Conservation (phyloP, 1,140 invertebrate species). For the Odontomachus brunneus region DNA sequence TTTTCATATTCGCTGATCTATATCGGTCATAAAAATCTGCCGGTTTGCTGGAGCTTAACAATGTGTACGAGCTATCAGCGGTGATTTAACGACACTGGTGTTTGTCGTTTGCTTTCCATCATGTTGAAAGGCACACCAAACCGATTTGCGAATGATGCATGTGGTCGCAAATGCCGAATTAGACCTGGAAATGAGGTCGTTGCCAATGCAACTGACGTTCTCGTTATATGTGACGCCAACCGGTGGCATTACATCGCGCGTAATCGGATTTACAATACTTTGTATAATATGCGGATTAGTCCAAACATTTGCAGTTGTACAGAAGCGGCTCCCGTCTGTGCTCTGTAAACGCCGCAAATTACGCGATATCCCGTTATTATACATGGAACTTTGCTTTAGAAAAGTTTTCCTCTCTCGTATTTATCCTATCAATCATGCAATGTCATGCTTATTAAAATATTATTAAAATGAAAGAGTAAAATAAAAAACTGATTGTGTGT, state of each 20-base stretch:
- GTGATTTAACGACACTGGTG: conserved; percentile 53
- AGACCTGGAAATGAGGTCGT: conserved; percentile 60
- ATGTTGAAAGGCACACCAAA: conserved; percentile 44
- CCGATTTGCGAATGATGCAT: conserved; percentile 60
- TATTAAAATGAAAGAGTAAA: no score
- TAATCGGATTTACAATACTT: conserved; percentile 62
- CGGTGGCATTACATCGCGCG: conserved; percentile 52
- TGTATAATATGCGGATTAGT: conserved; percentile 61
- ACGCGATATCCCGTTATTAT: conserved; percentile 41
- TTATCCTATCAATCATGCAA: no score
- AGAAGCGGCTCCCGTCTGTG: neutral
- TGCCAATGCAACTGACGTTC: conserved; percentile 58
- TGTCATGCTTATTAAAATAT: no score
- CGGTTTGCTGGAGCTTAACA: neutral
- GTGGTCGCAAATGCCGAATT: conserved; percentile 57
- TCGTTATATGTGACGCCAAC: conserved; percentile 50
- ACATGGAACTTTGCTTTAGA: conserved; percentile 43
- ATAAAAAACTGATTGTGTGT: no score
- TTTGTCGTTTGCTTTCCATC: conserved; percentile 60
- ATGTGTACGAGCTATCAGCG: conserved; percentile 26
- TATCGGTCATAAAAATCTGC: neutral
- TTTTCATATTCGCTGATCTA: neutral
- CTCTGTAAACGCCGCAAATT: conserved; percentile 33
- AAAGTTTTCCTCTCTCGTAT: conserved; percentile 7
- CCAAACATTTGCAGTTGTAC: conserved; percentile 54